Conservation (phyloP, 2,888 invertebrate species). For the Phortica okadai region DNA sequence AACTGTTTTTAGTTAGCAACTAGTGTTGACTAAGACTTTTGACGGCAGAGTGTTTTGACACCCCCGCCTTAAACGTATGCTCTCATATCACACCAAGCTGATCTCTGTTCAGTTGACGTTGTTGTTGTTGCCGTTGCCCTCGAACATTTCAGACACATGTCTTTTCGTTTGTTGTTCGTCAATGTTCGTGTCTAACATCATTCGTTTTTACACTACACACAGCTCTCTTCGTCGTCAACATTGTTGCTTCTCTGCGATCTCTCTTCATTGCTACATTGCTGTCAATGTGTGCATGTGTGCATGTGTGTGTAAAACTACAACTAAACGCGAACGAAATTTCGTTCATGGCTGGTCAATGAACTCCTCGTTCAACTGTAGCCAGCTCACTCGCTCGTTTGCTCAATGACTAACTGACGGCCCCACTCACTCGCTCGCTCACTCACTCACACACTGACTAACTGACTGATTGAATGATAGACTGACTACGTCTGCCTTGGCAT, state of each 20-base stretch:
- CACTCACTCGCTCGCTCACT: neutral
- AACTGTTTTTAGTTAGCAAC: neutral
- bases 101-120: neutral
- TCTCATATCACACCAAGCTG: no score
- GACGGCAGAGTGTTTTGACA: no score
- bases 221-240: neutral
- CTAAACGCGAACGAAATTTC: conserved; percentile 58
- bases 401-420: neutral
- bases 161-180: neutral
- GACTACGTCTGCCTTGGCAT: conserved; percentile 8
- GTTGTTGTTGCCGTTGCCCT: neutral
- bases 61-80: no score
- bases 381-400: neutral
- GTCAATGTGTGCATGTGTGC: neutral
- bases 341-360: conserved; percentile 76
- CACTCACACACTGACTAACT: neutral
- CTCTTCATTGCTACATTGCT: neutral
- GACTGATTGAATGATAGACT: conserved; percentile 4
- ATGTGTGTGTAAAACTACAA: conserved; percentile 11
- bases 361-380: conserved; percentile 44
- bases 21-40: neutral
- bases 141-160: neutral
- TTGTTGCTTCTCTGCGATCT: neutral
- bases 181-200: conserved; percentile 20
- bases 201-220: neutral